A percentile compares a stretch with the other conserved stretches of the same genome.
Conservation (phyloP, 2,113 vertebrate species). For the Solea solea region DNA sequence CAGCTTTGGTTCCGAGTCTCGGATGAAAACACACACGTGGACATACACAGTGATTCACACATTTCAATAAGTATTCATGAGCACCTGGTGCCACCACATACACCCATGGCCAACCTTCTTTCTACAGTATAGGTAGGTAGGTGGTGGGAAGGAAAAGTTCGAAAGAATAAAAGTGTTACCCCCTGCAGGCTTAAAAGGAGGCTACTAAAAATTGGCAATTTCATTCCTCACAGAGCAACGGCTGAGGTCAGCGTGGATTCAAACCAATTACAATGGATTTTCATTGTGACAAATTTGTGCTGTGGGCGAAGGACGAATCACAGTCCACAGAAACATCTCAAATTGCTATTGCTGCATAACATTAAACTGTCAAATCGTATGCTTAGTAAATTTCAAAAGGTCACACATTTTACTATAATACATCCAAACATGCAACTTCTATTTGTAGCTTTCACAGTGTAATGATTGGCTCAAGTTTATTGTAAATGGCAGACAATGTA, state of each 20-base stretch:
- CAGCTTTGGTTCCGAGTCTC: constrained; percentile 28
- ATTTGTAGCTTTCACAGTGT: not conserved
- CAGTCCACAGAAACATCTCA: not conserved
- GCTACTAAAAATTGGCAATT: constrained; percentile 25
- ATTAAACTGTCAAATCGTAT: not conserved
- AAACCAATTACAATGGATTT: constrained; percentile 18
- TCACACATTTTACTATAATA: not conserved
- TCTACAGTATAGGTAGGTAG: constrained; percentile 17
- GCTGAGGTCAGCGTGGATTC: constrained; percentile 9
- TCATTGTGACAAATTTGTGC: not conserved
- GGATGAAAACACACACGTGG: constrained; percentile 11
- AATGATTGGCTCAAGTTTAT: not conserved
- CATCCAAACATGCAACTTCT: not conserved
- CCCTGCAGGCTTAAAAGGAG: not conserved
- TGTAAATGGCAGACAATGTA: too few species aligned
- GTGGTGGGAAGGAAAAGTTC: constrained; percentile 8
- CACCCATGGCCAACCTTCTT: constrained; percentile 29
- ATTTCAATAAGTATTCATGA: constrained; percentile 69
- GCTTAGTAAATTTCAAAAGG: not conserved
- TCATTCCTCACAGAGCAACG: constrained; percentile 17
- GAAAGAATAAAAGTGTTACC: constrained; percentile 16
- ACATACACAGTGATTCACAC: constrained; percentile 44
- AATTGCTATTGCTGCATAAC: constrained; percentile 1
- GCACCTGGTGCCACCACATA: constrained; percentile 46
- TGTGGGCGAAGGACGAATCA: not conserved